Evolutionary conservation across 2,113 vertebrate species (phyloP).

Genomic region (Ictalurus furcatus): DNA sequence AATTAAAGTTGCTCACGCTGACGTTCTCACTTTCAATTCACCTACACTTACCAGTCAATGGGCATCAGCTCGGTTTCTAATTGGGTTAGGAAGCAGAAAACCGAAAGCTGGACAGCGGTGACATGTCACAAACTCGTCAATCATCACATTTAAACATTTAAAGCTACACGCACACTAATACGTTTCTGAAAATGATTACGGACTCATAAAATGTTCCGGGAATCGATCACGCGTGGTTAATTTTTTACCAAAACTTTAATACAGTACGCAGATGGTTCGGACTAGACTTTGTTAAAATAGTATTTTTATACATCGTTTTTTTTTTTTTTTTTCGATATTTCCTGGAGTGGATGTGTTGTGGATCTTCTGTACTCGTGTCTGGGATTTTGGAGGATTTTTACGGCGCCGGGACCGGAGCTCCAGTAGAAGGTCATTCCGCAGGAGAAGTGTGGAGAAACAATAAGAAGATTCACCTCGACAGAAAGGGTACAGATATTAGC

Average conservation of each 20-base stretch:
- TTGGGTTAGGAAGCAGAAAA: not conserved
- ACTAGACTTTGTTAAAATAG: not conserved
- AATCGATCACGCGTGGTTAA: too few relatives aligned
- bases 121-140: not conserved
- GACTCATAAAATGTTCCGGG: not conserved
- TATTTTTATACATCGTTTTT: not conserved
- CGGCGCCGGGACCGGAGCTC: not conserved
- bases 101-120: not conserved
- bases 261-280: not conserved
- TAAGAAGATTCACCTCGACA: not conserved
- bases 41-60: constrained; percentile 37
- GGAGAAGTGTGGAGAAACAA: constrained; percentile 17
- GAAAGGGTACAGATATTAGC: constrained; percentile 2
- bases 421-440: constrained; percentile 8
- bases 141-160: not conserved
- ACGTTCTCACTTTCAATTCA: constrained; percentile 55
- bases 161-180: not conserved
- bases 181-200: too few relatives aligned
- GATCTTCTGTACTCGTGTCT: not conserved
- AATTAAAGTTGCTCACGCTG: constrained; percentile 66
- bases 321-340: not conserved
- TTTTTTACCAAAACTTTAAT: not conserved
- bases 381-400: not conserved
- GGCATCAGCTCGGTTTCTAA: not conserved
- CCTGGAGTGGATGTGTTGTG: not conserved